phyloP scores from a whole-genome alignment of 2,888 invertebrate species.

The Drosophila birchii region DNA sequence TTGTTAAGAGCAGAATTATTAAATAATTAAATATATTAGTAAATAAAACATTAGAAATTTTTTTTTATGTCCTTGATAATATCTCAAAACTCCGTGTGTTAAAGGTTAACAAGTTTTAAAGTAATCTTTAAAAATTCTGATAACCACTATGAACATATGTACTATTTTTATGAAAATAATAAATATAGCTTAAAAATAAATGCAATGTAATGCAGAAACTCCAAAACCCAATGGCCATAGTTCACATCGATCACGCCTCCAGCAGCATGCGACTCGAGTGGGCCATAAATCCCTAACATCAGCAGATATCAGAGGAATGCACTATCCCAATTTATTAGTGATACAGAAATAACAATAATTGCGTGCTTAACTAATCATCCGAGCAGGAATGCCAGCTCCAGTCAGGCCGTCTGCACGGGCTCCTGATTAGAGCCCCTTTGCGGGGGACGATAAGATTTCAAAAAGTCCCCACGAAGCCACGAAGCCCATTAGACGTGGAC shows the following conservation, averaged over 20 bases:
- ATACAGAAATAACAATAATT: conserved; percentile 3
- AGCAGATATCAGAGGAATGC: conserved; percentile 20
- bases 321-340: conserved; percentile 13
- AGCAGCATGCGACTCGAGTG: conserved; percentile 2
- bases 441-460: conserved; percentile 17
- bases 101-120: too few species aligned
- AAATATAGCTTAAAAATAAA: not conserved
- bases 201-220: not conserved
- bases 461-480: conserved; percentile 74
- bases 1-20: too few species aligned
- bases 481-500: not conserved
- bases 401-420: conserved; percentile 10
- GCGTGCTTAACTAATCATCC: conserved; percentile 6
- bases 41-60: too few species aligned
- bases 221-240: not conserved
- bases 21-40: too few species aligned
- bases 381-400: not conserved
- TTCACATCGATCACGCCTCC: conserved; percentile 4
- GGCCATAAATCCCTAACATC: conserved; percentile 13
- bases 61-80: too few species aligned
- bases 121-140: too few species aligned
- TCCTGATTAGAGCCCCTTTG: not conserved
- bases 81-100: too few species aligned
- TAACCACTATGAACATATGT: too few species aligned
- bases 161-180: too few species aligned